These are phyloP conservation scores for Nemoura dubitans DNA, from an alignment of 2,888 invertebrate genomes.

Conservation along the genomic window DNA sequence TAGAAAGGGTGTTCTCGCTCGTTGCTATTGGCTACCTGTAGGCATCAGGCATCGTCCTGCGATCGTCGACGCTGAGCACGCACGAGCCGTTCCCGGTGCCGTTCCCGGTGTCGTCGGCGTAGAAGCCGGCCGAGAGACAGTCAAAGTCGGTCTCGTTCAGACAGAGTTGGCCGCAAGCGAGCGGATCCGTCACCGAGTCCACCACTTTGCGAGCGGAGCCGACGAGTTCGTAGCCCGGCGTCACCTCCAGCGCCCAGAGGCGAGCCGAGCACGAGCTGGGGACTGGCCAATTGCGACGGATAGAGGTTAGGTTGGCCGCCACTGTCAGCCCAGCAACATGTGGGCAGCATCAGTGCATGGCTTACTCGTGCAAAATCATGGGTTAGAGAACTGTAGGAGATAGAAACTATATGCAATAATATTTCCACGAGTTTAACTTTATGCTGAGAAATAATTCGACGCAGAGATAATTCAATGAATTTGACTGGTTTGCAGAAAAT, in stretches of 20 bases:
- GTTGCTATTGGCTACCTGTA: slow-evolving; percentile 64
- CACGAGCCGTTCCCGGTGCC: slow-evolving; percentile 62
- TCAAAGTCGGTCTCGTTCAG: slow-evolving; percentile 64
- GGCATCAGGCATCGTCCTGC: slow-evolving; percentile 78
- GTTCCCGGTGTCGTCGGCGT: slow-evolving; percentile 47
- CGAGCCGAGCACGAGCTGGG: slow-evolving; percentile 66
- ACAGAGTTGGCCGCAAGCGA: slow-evolving; percentile 74
- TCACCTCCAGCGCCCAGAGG: slow-evolving; percentile 80
- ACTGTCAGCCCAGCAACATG: too few relatives aligned
- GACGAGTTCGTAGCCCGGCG: slow-evolving; percentile 77
- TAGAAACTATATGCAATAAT: too few relatives aligned
- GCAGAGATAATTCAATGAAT: too few relatives aligned
- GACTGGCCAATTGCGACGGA: slow-evolving; percentile 57
- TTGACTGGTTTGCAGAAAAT: too few relatives aligned
- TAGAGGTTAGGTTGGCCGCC: slow-evolving; percentile 46
- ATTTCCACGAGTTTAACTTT: too few relatives aligned
- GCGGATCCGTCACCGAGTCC: slow-evolving; percentile 67
- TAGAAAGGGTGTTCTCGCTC: too few relatives aligned
- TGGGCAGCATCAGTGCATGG: too few relatives aligned
- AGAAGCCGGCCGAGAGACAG: slow-evolving; percentile 68
- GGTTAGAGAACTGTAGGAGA: not conserved
- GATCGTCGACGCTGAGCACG: slow-evolving; percentile 75
- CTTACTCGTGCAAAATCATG: too few relatives aligned
- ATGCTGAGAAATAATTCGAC: too few relatives aligned
- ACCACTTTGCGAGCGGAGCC: slow-evolving; percentile 72